These are phyloP conservation scores for Umimayanthus kanabou DNA, from an alignment of 92 coral and sea anemone species.

Conservation along the genomic window DNA sequence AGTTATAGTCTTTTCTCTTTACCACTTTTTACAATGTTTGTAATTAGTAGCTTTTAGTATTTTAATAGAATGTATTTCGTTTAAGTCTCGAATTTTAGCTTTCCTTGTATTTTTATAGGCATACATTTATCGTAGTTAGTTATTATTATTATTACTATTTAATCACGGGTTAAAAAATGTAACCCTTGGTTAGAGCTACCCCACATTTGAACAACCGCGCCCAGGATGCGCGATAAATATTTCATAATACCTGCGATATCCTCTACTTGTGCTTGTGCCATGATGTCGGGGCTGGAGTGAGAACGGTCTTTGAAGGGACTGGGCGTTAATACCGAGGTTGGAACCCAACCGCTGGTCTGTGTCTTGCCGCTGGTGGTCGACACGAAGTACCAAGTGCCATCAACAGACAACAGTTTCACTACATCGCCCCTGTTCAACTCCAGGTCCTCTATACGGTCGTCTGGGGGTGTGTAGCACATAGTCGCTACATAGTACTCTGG, in stretches of 20 bases:
- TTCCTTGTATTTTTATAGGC: too few species aligned
- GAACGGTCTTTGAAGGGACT: neutral
- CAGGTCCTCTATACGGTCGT: conserved; percentile 78
- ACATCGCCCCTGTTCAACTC: conserved; percentile 67
- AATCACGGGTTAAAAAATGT: too few species aligned
- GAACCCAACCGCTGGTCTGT: conserved; percentile 78
- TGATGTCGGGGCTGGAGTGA: neutral
- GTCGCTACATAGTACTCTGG: conserved; percentile 60
- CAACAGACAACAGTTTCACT: conserved; percentile 74
- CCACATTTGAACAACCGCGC: too few species aligned
- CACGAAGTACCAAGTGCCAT: conserved; percentile 80
- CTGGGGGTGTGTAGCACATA: conserved; percentile 60
- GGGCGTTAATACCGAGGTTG: conserved; percentile 53
- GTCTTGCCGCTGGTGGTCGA: conserved; percentile 56
- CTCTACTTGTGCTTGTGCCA: neutral
- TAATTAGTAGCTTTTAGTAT: too few species aligned
- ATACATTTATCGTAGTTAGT: too few species aligned
- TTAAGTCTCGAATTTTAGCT: too few species aligned
- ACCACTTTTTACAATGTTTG: too few species aligned
- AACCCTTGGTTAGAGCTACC: too few species aligned
- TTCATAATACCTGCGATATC: conserved; percentile 10
- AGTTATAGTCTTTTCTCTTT: too few species aligned
- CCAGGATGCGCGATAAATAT: neutral
- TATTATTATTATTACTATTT: too few species aligned
- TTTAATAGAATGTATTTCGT: too few species aligned